Evolutionary conservation across 2,113 vertebrate species (phyloP).

Genomic region (Anguilla japonica): DNA sequence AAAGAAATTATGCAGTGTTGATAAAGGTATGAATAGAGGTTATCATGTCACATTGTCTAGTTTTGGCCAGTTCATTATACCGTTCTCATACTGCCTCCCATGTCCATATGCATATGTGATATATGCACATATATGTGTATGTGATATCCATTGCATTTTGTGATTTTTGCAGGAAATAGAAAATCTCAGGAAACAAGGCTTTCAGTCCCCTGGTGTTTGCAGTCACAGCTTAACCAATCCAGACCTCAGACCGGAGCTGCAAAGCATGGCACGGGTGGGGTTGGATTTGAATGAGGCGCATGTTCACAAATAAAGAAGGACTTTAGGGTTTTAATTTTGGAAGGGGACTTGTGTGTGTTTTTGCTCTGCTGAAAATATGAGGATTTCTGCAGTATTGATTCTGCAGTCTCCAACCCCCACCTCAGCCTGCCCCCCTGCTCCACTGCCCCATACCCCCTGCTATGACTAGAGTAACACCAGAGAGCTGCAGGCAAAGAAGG

Average conservation of each 20-base stretch:
- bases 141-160: no score
- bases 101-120: not conserved
- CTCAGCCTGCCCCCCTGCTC: not conserved
- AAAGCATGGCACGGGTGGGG: not conserved
- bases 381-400: not conserved
- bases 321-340: not conserved
- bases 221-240: slow-evolving; percentile 42
- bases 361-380: not conserved
- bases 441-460: not conserved
- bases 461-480: not conserved
- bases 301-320: not conserved
- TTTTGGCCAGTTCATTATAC: not conserved
- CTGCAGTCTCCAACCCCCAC: not conserved
- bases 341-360: not conserved
- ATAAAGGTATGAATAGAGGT: no score
- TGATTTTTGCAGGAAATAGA: slow-evolving; percentile 57
- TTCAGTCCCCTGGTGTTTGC: slow-evolving; percentile 71
- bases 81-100: not conserved
- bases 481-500: not conserved
- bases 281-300: not conserved
- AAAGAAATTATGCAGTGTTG: no score
- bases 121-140: slow-evolving; percentile 40
- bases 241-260: slow-evolving; percentile 53
- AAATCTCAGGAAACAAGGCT: slow-evolving; percentile 58
- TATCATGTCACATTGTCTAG: no score